Evolutionary conservation across 2,113 vertebrate species (phyloP).

Genomic region (Collichthys lucidus): DNA sequence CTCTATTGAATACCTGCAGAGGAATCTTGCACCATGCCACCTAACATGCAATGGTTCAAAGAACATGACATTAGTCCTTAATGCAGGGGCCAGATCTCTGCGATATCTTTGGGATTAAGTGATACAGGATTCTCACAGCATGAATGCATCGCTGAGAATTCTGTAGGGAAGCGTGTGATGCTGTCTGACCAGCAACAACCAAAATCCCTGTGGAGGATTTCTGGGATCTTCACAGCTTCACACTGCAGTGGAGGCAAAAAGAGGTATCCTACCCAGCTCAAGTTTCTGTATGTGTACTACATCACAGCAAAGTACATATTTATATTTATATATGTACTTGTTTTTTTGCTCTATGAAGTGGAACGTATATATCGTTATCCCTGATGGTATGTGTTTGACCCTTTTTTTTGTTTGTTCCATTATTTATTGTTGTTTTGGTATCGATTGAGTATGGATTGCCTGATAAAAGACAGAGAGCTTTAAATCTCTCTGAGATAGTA

Average conservation of each 20-base stretch:
- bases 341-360: neutral
- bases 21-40: conserved; percentile 1
- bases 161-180: conserved; percentile 37
- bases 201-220: conserved; percentile 32
- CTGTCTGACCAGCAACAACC: conserved; percentile 32
- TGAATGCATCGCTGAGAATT: conserved; percentile 50
- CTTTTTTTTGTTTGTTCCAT: neutral
- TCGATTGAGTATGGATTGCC: neutral
- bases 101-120: conserved; percentile 34
- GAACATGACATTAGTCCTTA: conserved; percentile 29
- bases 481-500: neutral
- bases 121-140: conserved; percentile 50
- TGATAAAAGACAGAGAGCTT: neutral
- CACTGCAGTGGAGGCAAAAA: neutral
- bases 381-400: neutral
- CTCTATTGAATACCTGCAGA: neutral
- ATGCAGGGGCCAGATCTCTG: conserved; percentile 9
- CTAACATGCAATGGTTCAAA: conserved; percentile 10
- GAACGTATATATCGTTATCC: neutral
- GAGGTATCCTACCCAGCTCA: neutral
- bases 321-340: too few relatives aligned
- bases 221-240: conserved; percentile 11
- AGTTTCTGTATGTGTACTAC: neutral
- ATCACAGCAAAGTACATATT: neutral
- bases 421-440: neutral